phyloP scores from a whole-genome alignment of 23 tunicate genomes.

The Halocynthia aurantium region DNA sequence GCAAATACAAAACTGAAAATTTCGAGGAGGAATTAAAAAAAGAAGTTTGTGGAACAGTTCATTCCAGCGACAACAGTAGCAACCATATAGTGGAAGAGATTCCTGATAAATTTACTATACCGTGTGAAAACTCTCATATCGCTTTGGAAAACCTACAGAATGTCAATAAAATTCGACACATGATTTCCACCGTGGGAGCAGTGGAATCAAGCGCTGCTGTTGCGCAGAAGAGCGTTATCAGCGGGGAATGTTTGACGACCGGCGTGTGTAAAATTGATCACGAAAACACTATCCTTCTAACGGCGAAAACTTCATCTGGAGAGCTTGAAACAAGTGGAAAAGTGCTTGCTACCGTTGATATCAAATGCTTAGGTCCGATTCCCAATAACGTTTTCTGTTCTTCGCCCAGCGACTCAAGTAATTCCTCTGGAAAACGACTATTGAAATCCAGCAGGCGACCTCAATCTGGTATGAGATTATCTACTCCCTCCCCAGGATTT shows the following conservation, averaged over 20 bases:
- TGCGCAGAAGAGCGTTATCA: conserved; percentile 25
- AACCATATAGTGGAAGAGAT: not conserved
- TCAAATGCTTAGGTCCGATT: conserved; percentile 10
- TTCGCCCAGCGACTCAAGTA: too few relatives aligned
- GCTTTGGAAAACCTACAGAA: not conserved
- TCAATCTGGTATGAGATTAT: not conserved
- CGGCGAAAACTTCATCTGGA: conserved; percentile 26
- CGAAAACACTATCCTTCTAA: conserved; percentile 21
- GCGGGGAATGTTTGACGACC: conserved; percentile 22
- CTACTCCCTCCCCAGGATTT: conserved; percentile 1
- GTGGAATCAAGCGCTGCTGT: conserved; percentile 23
- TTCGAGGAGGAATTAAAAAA: not conserved
- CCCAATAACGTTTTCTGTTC: not conserved
- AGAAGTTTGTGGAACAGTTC: not conserved
- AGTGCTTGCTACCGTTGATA: not conserved
- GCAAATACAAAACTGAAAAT: conserved; percentile 3
- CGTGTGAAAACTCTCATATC: conserved; percentile 31
- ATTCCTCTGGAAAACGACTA: not conserved
- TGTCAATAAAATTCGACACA: not conserved
- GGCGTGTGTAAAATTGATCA: conserved; percentile 19
- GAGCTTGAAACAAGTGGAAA: conserved; percentile 29
- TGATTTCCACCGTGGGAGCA: conserved; percentile 17
- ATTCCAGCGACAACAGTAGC: not conserved
- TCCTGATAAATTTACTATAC: conserved; percentile 1
- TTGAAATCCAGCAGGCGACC: conserved; percentile 3